Evolutionary conservation across 2,113 vertebrate species (phyloP).

Genomic region (Aegithalos caudatus): DNA sequence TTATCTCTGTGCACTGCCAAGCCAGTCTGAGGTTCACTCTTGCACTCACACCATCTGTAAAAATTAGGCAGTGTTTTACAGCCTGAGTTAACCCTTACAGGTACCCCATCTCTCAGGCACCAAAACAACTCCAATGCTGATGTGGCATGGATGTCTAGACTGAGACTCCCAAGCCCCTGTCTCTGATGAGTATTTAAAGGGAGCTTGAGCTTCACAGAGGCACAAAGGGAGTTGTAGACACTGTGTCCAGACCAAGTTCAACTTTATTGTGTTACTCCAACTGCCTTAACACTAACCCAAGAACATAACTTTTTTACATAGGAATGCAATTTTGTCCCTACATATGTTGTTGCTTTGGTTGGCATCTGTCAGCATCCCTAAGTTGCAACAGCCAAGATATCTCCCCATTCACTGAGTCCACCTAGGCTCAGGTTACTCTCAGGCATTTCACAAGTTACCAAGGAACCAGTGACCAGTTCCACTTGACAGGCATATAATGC

Average conservation of each 20-base stretch:
- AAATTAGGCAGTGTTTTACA: conserved; percentile 21
- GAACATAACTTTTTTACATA: neutral
- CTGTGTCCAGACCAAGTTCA: neutral
- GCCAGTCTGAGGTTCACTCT: conserved; percentile 30
- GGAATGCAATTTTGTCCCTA: neutral
- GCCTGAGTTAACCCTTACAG: conserved; percentile 46
- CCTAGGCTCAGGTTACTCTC: neutral
- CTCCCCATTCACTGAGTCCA: neutral
- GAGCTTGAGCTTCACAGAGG: neutral
- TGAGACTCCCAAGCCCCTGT: neutral
- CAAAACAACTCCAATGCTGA: neutral
- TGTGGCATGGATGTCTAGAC: neutral
- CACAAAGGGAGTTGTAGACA: neutral
- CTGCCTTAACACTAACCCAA: neutral
- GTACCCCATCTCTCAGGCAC: neutral
- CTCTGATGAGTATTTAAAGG: neutral
- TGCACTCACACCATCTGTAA: conserved; percentile 58
- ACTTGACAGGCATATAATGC: neutral
- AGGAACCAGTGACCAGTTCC: neutral
- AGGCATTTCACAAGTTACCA: neutral
- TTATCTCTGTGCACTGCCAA: conserved; percentile 53
- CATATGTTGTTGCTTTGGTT: neutral
- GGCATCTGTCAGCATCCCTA: neutral
- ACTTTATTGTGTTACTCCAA: neutral
- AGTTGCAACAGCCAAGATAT: neutral